phyloP scores from a whole-genome alignment of 2,113 vertebrate genomes.

The Siphamia tubifer region DNA sequence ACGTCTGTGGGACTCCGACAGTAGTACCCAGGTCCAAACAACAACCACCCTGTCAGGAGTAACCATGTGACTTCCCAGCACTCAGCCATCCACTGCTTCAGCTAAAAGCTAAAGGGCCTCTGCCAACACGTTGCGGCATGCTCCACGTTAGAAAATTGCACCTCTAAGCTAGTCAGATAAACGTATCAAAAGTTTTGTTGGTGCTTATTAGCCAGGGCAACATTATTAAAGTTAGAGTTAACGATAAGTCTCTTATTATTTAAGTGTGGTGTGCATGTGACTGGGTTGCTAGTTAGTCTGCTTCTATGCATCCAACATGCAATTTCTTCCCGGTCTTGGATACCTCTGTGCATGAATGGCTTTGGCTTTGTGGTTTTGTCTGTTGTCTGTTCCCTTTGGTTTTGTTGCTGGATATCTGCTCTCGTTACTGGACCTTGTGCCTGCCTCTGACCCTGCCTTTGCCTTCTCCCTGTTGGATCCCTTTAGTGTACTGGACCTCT shows the following conservation, averaged over 20 bases:
- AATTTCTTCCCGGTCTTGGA: no score
- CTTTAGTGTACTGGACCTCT: no score
- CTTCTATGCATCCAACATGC: no score
- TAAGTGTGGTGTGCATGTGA: no score
- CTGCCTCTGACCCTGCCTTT: no score
- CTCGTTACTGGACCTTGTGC: no score
- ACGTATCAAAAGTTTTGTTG: background rate
- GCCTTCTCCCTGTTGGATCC: no score
- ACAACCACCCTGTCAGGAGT: constrained; percentile 27
- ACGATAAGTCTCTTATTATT: background rate
- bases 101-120: constrained; percentile 49
- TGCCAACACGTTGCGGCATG: constrained; percentile 50
- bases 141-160: constrained; percentile 8
- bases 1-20: background rate
- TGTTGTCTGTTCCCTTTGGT: no score
- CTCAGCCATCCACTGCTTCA: constrained; percentile 43
- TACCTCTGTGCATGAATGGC: no score
- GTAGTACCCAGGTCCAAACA: constrained; percentile 9
- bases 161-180: background rate
- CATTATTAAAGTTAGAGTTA: fast-evolving
- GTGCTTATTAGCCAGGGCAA: background rate
- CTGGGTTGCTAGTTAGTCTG: no score
- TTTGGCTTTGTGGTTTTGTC: no score
- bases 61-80: constrained; percentile 61
- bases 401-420: no score